Percentiles rank a stretch among this genome's conserved stretches.
Conservation (phyloP, 2,888 invertebrate species). For the Steinernema scapterisci region DNA sequence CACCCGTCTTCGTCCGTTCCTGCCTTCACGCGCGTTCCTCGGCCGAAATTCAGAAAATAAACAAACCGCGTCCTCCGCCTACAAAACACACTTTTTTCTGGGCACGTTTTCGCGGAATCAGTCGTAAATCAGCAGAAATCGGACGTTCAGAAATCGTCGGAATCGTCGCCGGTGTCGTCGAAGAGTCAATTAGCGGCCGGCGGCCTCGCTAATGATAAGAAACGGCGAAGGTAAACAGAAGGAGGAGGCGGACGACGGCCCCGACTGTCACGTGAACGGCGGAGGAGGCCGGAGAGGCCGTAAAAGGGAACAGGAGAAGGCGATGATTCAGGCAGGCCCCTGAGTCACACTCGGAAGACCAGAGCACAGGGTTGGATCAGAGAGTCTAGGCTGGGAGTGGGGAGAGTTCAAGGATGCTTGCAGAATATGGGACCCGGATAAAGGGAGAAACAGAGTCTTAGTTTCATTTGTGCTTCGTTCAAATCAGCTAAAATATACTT, state of each 20-base stretch:
- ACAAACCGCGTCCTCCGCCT: too few species aligned
- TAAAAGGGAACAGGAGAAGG: slow-evolving; percentile 1
- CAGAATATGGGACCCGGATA: too few species aligned
- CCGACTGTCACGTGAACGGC: slow-evolving; percentile 14
- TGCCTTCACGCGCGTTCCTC: too few species aligned
- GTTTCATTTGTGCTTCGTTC: too few species aligned
- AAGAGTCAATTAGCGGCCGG: slow-evolving; percentile 9
- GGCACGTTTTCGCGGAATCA: not conserved
- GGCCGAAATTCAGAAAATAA: too few species aligned
- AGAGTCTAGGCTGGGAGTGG: too few species aligned
- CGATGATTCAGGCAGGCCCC: not conserved
- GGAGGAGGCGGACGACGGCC: not conserved
- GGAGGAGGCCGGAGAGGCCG: slow-evolving; percentile 10
- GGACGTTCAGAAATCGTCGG: not conserved
- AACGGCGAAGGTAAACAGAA: slow-evolving; percentile 22
- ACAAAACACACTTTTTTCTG: too few species aligned
- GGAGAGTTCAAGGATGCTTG: too few species aligned
- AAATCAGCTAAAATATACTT: too few species aligned
- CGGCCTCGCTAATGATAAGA: slow-evolving; percentile 20
- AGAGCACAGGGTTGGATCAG: too few species aligned
- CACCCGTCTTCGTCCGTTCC: too few species aligned
- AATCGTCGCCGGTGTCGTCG: not conserved
- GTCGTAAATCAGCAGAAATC: not conserved
- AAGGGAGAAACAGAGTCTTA: too few species aligned
- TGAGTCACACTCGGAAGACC: slow-evolving; percentile 4